Conservation (phyloP, 2,888 invertebrate genomes). For the Dysmachus trigonus region DNA sequence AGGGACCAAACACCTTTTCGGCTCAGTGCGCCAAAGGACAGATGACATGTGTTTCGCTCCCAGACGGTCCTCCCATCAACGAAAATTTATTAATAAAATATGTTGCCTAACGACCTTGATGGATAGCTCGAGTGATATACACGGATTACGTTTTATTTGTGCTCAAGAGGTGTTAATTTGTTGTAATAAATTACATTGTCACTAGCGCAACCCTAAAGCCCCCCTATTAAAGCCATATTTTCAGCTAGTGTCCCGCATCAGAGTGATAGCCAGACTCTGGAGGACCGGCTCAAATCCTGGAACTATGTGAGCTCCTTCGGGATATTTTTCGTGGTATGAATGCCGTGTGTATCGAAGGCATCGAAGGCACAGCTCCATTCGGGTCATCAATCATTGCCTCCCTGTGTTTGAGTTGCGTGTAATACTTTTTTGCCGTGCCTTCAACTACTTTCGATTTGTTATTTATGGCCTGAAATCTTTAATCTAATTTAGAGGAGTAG, state of each 20-base stretch:
- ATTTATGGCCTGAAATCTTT: slow-evolving; percentile 39
- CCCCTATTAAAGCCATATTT: slow-evolving; percentile 30
- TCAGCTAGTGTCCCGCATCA: slow-evolving; percentile 10
- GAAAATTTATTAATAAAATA: slow-evolving; percentile 25
- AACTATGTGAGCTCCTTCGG: neutral
- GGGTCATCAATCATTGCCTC: slow-evolving; percentile 30
- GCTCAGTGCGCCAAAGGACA: neutral
- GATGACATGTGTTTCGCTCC: neutral
- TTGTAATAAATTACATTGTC: slow-evolving; percentile 29
- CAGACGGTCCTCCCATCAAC: neutral
- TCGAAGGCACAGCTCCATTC: neutral
- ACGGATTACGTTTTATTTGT: neutral
- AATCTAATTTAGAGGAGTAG: slow-evolving; percentile 38
- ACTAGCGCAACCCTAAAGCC: neutral
- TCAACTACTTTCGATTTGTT: slow-evolving; percentile 37
- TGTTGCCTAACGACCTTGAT: slow-evolving; percentile 13
- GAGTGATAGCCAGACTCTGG: neutral
- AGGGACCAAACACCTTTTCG: neutral
- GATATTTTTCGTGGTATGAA: neutral
- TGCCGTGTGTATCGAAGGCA: neutral
- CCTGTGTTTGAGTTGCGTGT: slow-evolving; percentile 23
- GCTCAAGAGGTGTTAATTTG: slow-evolving; percentile 30
- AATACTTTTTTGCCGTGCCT: slow-evolving; percentile 27
- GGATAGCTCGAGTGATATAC: neutral
- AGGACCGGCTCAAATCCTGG: neutral